phyloP scores from a whole-genome alignment of 1,140 invertebrate species.

The Pogonognathellus flavescens region DNA sequence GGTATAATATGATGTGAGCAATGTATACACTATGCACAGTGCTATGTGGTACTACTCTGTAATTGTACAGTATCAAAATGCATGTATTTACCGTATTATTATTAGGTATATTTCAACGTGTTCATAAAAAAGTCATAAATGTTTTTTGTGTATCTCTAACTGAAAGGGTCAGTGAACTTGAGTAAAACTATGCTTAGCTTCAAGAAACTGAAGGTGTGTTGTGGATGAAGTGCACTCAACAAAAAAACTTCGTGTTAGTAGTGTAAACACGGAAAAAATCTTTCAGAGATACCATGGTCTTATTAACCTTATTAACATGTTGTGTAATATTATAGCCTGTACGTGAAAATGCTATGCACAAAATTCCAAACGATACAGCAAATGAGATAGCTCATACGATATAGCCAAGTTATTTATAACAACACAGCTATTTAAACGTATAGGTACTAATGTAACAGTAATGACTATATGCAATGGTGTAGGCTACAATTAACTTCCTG shows the following conservation, averaged over 20 bases:
- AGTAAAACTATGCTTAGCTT: constrained; percentile 21
- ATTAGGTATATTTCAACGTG: neutral
- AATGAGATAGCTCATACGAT: neutral
- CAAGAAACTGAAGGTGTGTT: neutral
- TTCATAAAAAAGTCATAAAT: constrained; percentile 7
- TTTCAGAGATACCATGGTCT: constrained; percentile 1
- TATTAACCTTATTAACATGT: constrained; percentile 22
- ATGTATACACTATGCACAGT: too few relatives aligned
- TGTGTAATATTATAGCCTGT: constrained; percentile 1
- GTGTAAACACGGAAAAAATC: neutral
- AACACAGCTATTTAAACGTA: neutral
- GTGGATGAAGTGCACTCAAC: neutral
- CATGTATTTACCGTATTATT: too few relatives aligned
- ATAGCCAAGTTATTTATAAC: constrained; percentile 26
- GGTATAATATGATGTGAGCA: too few relatives aligned
- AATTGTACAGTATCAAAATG: too few relatives aligned
- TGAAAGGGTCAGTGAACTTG: constrained; percentile 5
- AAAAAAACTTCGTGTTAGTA: too few relatives aligned
- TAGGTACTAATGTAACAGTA: too few relatives aligned
- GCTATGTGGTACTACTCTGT: too few relatives aligned
- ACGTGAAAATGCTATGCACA: neutral
- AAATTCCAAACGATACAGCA: neutral
- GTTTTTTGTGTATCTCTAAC: neutral
- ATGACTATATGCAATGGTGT: neutral
- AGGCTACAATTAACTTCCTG: too few relatives aligned